Evolutionary conservation across 2,888 invertebrate genomes (phyloP).

Genomic region (Eupithecia subfuscata): DNA sequence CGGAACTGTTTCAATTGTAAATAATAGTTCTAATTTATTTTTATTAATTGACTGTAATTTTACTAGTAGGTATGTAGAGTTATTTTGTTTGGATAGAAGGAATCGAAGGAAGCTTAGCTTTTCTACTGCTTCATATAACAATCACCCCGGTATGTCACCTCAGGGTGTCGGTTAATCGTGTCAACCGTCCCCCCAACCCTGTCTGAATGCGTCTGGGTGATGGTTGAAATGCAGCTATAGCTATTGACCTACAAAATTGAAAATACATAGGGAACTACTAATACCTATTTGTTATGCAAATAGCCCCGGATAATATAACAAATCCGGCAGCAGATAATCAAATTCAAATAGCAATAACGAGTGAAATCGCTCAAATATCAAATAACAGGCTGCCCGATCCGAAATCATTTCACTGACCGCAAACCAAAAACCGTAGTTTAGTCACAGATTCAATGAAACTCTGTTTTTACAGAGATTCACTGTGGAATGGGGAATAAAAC

Average conservation of each 20-base stretch:
- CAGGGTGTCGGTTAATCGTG: neutral
- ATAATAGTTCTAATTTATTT: too few relatives aligned
- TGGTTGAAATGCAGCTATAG: neutral
- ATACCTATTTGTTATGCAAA: neutral
- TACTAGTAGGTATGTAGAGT: too few relatives aligned
- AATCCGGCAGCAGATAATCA: slow-evolving; percentile 18
- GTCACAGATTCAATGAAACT: slow-evolving; percentile 5
- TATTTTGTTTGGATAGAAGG: too few relatives aligned
- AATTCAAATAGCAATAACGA: slow-evolving; percentile 25
- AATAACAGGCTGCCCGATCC: slow-evolving; percentile 27
- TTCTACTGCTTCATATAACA: too few relatives aligned
- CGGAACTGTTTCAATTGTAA: too few relatives aligned
- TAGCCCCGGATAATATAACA: neutral
- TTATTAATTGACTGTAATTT: too few relatives aligned
- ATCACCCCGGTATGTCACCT: too few relatives aligned
- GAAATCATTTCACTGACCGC: slow-evolving; percentile 33
- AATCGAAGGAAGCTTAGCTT: too few relatives aligned
- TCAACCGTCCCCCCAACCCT: neutral
- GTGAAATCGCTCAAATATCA: slow-evolving; percentile 31
- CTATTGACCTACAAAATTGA: neutral
- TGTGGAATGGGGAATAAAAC: neutral
- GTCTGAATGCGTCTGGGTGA: neutral
- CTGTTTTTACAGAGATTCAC: neutral
- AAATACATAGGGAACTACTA: neutral
- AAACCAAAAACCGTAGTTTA: slow-evolving; percentile 34